These are phyloP conservation scores for Poecilobothrus nobilitatus DNA, from an alignment of 2,888 invertebrate genomes.

Conservation along the genomic window DNA sequence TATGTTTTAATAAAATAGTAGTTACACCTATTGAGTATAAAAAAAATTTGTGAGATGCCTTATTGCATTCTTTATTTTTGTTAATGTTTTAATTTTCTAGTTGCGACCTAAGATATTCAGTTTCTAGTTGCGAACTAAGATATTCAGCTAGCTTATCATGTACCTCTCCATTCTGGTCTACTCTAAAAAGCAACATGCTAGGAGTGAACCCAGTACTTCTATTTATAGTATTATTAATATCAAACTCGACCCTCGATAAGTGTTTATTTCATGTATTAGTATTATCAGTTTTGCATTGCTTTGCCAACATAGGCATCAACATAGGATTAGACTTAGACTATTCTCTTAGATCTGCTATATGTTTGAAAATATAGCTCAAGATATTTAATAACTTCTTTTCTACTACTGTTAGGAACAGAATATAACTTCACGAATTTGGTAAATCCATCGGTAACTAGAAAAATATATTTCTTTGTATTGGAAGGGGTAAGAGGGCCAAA, in stretches of 20 bases:
- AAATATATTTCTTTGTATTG: slow-evolving; percentile 27
- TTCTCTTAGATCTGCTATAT: not conserved
- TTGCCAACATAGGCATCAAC: too few species aligned
- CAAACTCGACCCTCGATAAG: too few species aligned
- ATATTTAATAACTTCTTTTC: slow-evolving; percentile 26
- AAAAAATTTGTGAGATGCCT: slow-evolving; percentile 21
- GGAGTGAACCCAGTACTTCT: slow-evolving; percentile 29
- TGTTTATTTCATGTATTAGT: too few species aligned
- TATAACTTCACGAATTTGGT: slow-evolving; percentile 34
- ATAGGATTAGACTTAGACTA: too few species aligned
- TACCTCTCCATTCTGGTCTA: slow-evolving; percentile 26
- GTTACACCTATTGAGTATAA: too few species aligned
- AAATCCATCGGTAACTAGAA: slow-evolving; percentile 36
- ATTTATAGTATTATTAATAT: too few species aligned
- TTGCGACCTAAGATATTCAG: not conserved
- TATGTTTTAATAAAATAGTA: too few species aligned
- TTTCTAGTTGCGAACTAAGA: slow-evolving; percentile 13
- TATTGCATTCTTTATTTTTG: slow-evolving; percentile 25
- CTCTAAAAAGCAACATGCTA: slow-evolving; percentile 28
- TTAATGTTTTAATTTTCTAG: slow-evolving; percentile 22
- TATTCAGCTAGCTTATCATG: slow-evolving; percentile 22
- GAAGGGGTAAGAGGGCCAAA: slow-evolving; percentile 36
- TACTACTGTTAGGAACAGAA: slow-evolving; percentile 30
- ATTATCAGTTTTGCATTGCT: too few species aligned
- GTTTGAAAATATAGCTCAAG: slow-evolving; percentile 24